Evolutionary conservation across 2,113 vertebrate genomes (phyloP), one percentile per base, ranked within the genome.

Genomic region (Beaufortia kweichowensis): DNA sequence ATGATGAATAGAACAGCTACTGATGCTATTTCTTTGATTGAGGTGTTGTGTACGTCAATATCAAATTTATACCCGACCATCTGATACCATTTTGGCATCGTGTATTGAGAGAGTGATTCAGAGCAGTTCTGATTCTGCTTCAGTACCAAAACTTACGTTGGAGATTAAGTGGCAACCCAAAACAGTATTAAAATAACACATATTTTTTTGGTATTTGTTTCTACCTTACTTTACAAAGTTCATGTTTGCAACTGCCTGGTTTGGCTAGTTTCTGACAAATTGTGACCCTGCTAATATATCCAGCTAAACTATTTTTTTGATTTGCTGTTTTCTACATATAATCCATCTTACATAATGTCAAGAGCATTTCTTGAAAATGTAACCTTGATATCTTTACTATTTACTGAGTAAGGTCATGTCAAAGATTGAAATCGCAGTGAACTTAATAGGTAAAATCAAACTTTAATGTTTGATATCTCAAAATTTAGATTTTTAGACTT

Each of bases 21-120:
- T 39, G 23, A 28, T 67, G 75, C 53, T 24, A 55, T 60, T 56
- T 29, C 63, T 70, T 63, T 14, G 28, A 57, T 26, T 43, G 46
- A 39, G 56, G 50, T 57, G 53, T 19, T 39, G 33, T 39, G 31
- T 72, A 31, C 67, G 61, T 81, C 75, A 77, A 68, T 70, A 67
- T 75, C 76, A 71, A 39, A 28, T 82, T 64, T 75, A 82, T 70
- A 66, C 65, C 28, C 50, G 19, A 39, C 8, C 10, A 61, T 68
- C 33, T 63, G 65, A 67, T 29, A 23, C 4, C 12, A 29, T 41
- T 65, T 39, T 43, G 48, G 17, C 17, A 55, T 67, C 63, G 21
- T n/a, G 7, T 23, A 39, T 61, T 35, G 14, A 39, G 29, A 33
- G 11, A 39, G 31, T 23, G 31, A 66, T 53, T 68, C 26, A 57